Base-by-base conservation (phyloP, 1,140 invertebrate genomes). In the Luehdorfia chinensis region DNA sequence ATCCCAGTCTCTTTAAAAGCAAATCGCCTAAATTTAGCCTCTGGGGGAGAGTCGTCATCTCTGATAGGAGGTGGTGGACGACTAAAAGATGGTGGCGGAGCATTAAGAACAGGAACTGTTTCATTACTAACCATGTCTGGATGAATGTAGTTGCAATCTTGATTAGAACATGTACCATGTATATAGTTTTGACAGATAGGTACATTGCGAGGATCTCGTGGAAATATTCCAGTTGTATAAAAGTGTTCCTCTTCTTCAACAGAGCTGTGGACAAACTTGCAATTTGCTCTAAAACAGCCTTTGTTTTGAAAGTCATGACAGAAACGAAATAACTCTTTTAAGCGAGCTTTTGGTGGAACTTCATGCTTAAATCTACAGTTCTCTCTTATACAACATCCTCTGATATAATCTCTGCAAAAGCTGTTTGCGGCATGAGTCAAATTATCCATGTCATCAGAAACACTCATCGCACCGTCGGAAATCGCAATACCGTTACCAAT, bases 261-360 rank as follows among this genome's bases (percentile, higher is more conserved):
- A 3, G 66, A 59, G 43, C 66, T 67, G 47, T 86, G 83, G 13
- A 79, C 50, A 55, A 86, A 86, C 39, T 84, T 86, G 45, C 81
- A 86, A 47, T 75, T 84, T 8, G 41, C 47, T 67, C 81, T 69
- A 33, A 69, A 83, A 48, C 81, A 86, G 1, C 81, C 79, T 63
- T 84, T 86, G 47, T 86, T 86, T 65, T 86, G 81, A 55, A 59
- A 86, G 48, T 86, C 81, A 45, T 86, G 81, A 54, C 79, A 85
- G 45, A 85, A 84, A 33, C 72, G 64, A 54, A 85, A 85, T 12
- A 85, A 44, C 25, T 85, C 81, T 47, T 81, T 84, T 4, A 84
- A 44, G 36, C 46, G 69, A 12, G 54, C 15, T 56, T 67, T 75
- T 4, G 83, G 73, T 48, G 80, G 73, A 31, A 70, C 62, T 55